A percentile compares a stretch with the other conserved stretches of the same genome.
These are phyloP conservation scores for Patagioenas fasciata DNA, from an alignment of 2,113 vertebrate species.

Conservation along the genomic window DNA sequence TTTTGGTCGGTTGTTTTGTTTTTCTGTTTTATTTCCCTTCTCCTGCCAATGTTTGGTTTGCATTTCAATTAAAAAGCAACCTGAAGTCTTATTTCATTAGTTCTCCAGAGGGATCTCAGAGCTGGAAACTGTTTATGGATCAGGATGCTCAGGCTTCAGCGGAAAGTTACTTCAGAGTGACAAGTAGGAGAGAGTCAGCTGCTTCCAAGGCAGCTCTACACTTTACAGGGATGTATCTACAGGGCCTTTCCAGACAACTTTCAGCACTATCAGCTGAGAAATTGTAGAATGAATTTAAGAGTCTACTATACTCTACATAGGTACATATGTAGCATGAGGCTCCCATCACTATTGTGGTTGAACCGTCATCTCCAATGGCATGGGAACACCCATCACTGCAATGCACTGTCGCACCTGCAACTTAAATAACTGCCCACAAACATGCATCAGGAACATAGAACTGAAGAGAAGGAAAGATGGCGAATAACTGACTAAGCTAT, in stretches of 20 bases:
- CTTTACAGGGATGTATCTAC: neutral
- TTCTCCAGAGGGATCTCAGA: neutral
- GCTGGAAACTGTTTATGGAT: neutral
- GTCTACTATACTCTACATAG: neutral
- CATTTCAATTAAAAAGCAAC: neutral
- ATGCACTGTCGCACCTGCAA: neutral
- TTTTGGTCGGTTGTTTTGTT: neutral
- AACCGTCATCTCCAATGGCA: neutral
- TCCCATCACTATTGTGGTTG: neutral
- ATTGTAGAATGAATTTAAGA: neutral
- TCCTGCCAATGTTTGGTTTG: neutral
- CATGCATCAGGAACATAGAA: neutral
- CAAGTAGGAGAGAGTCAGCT: neutral
- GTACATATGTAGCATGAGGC: neutral
- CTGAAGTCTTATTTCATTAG: neutral
- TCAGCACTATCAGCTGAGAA: neutral
- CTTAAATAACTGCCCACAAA: neutral
- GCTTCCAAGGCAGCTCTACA: neutral
- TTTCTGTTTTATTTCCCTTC: neutral
- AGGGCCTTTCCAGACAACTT: neutral
- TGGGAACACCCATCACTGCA: neutral
- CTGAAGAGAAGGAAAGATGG: neutral
- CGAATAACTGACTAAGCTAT: neutral
- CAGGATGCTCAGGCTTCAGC: neutral
- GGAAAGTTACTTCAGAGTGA: neutral